Base-by-base conservation (phyloP, 2,888 invertebrate genomes). In the Sceliomorpha sp. region DNA sequence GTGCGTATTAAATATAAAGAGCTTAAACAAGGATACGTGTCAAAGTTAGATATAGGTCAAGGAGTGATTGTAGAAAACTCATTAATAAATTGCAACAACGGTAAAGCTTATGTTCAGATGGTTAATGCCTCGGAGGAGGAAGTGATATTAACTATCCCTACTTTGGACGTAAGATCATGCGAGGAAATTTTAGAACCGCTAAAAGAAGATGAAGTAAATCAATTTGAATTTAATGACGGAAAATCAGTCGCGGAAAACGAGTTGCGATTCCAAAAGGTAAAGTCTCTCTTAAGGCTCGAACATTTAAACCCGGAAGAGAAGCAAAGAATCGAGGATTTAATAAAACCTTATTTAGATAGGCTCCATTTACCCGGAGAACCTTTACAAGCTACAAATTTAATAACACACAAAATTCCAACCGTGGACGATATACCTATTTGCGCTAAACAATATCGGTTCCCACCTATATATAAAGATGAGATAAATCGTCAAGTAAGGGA, bases 381-480 rank as follows among this genome's bases (percentile, higher is more conserved):
- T 12, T 27, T 55, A 34, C n/a, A 10, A 15, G 14, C 36, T 9
- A 55, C 34, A 0, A 9, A 44, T 8, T 3, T 13, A 5, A 15
- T 44, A 0, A 44, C 42, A 0, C 55, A 44, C 5, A 36, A 24
- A 17, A 55, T 55, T 5, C 36, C 44, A 1, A 55, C 56, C 1
- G 45, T 27, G 0, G 45, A 56, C 20, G 37, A 56, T 8, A 2
- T 17, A 0, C 55, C 55, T 0, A 31, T 56, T 2, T 32, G 2
- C 6, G 32, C 40, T 0, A 53, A 42, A 34, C 59, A 56, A 10
- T 72, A 70, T 10, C 9, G 72, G 3, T 59, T 48, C 13, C 66
- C 70, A 0, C 29, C n/a, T 7, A 29, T 37, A 0, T 47, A 45
- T 9, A 70, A 66, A 26, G 59, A 72, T 0, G 72, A 72, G 56